phyloP scores from a whole-genome alignment of 2,888 invertebrate species.

The Brachyptera putata region DNA sequence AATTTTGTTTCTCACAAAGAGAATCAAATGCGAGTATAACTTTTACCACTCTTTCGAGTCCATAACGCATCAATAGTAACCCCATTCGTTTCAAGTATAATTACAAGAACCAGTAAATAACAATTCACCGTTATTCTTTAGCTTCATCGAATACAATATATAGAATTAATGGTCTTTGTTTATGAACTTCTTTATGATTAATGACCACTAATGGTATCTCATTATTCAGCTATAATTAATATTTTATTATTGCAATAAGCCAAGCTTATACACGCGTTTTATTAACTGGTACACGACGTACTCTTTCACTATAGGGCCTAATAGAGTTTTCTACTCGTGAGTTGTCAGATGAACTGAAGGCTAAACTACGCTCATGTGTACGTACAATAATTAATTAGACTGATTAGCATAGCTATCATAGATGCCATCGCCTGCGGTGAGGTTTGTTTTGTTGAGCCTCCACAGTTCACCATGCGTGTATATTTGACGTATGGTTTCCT shows the following conservation, averaged over 20 bases:
- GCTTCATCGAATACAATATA: not conserved
- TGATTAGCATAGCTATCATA: slow-evolving; percentile 22
- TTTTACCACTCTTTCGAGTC: too few relatives aligned
- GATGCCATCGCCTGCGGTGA: slow-evolving; percentile 2
- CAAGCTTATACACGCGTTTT: not conserved
- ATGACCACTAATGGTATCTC: slow-evolving; percentile 1
- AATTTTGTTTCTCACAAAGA: too few relatives aligned
- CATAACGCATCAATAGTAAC: slow-evolving; percentile 11
- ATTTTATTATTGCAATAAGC: slow-evolving; percentile 7
- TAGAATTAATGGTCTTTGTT: slow-evolving; percentile 2
- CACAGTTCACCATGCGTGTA: slow-evolving; percentile 1
- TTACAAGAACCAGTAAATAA: slow-evolving; percentile 4
- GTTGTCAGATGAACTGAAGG: not conserved
- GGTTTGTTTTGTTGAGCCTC: slow-evolving; percentile 17
- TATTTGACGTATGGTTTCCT: slow-evolving; percentile 18
- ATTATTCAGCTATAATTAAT: slow-evolving; percentile 3
- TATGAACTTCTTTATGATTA: not conserved
- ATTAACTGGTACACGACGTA: too few relatives aligned
- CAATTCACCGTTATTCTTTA: not conserved
- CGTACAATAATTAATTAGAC: slow-evolving; percentile 27
- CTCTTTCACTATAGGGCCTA: slow-evolving; percentile 16
- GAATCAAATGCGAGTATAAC: too few relatives aligned
- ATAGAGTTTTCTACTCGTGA: slow-evolving; percentile 24
- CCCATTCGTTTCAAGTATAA: not conserved
- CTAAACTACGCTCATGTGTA: slow-evolving; percentile 10